Conservation (phyloP, 2,113 vertebrate genomes). For the Lophius piscatorius region DNA sequence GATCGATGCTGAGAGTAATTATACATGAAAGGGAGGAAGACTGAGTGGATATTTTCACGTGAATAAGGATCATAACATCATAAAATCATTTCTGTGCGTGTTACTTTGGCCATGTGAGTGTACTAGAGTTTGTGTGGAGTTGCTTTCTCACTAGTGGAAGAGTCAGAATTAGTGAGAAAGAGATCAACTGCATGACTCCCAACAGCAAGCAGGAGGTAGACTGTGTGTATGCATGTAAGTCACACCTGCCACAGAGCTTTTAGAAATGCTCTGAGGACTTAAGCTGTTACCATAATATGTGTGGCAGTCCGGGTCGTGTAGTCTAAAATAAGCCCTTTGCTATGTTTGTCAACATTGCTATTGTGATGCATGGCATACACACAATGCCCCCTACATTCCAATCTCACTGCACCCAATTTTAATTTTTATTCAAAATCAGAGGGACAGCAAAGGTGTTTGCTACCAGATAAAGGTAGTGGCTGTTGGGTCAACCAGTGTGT, state of each 20-base stretch:
- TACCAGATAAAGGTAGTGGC: constrained; percentile 73
- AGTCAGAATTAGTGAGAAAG: constrained; percentile 21
- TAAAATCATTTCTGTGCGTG: constrained; percentile 30
- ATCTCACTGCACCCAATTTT: constrained; percentile 71
- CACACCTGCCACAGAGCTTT: constrained; percentile 61
- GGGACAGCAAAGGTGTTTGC: constrained; percentile 79
- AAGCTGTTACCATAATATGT: constrained; percentile 72
- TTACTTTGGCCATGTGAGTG: constrained; percentile 25
- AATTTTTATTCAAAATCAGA: constrained; percentile 78
- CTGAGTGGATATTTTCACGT: constrained; percentile 76
- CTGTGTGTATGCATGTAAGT: constrained; percentile 36
- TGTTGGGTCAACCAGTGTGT: constrained; percentile 62
- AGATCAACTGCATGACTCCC: constrained; percentile 21
- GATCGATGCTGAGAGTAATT: constrained; percentile 68
- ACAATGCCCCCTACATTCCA: constrained; percentile 40
- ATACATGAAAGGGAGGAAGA: constrained; percentile 62
- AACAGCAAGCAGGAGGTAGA: constrained; percentile 32
- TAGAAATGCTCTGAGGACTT: constrained; percentile 54
- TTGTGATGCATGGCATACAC: constrained; percentile 53
- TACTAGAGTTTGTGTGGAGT: constrained; percentile 23
- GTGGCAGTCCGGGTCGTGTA: constrained; percentile 61
- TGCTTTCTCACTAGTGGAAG: constrained; percentile 12
- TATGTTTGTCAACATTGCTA: constrained; percentile 71
- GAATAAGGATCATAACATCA: constrained; percentile 63
- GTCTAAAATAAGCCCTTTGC: constrained; percentile 74